Base-by-base conservation (phyloP, 1,140 invertebrate genomes). In the Drosophila pachea region DNA sequence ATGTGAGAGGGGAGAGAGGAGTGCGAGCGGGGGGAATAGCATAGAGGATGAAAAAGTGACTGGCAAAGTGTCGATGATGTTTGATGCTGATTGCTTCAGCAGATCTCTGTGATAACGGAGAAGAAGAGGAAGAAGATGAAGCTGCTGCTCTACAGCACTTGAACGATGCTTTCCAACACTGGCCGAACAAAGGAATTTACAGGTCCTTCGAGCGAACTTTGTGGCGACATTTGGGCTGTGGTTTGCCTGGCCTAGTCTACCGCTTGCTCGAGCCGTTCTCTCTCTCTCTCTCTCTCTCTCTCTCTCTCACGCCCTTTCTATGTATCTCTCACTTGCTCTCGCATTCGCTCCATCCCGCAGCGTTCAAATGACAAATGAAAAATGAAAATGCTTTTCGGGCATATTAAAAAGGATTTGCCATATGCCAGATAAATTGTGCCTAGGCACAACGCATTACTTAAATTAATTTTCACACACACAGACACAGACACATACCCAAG, bases 401-500 rank as follows among this genome's bases (percentile, higher is more conserved):
- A 72, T 86, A 84, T 84, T 84, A 81, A 86, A 84, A 86, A 61
- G 81, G 81, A 79, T 74, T 81, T 86, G 50, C 47, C 60, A 38
- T 49, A 48, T 47, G 52, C 56, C 72, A 78, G 61, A 81, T 79
- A 84, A 84, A 86, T n/a, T 86, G 56, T 68, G 69, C 14, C 66
- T 49, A 65, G 50, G 48, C 76, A 62, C 43, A 68, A 76, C 76
- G 77, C 81, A 86, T 86, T 86, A 81, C 82, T 77, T 77, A 81
- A 86, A 86, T 86, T 86, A 86, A 86, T 86, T 84, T 86, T 61
- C 65, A 59, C 53, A 62, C 61, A 60, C 48, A 68, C 29, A 50
- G 38, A 40, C 1, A 40, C 4, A 40, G 38, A 40, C 11, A 40
- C 4, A 12, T 9, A 40, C 2, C 16, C 14, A 14, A n/a, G 36